Conservation (phyloP, 2,797 vertebrate genomes). For the Knipowitschia caucasica region DNA sequence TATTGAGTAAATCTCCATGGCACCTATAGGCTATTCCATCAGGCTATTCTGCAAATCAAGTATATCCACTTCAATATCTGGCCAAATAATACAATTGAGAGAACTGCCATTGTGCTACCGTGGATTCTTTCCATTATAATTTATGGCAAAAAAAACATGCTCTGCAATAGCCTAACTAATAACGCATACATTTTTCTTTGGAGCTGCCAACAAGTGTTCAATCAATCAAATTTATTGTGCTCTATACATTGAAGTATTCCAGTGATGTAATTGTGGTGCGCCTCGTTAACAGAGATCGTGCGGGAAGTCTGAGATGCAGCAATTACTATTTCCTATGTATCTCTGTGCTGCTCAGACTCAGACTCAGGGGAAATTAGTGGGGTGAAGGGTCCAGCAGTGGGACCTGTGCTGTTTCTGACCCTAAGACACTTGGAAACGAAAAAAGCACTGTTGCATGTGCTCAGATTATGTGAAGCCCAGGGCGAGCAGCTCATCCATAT, state of each 20-base stretch:
- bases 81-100: too few relatives aligned
- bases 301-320: slow-evolving; percentile 53
- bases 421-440: slow-evolving; percentile 46
- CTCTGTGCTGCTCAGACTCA: slow-evolving; percentile 12
- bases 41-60: too few relatives aligned
- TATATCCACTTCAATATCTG: too few relatives aligned
- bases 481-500: slow-evolving; percentile 61
- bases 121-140: too few relatives aligned
- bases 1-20: too few relatives aligned
- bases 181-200: slow-evolving; percentile 16
- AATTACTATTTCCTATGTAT: slow-evolving; percentile 60
- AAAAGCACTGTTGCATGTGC: slow-evolving; percentile 45
- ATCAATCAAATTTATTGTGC: slow-evolving; percentile 22
- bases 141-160: too few relatives aligned
- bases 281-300: slow-evolving; percentile 66
- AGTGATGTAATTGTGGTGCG: slow-evolving; percentile 57
- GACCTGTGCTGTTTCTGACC: slow-evolving; percentile 54
- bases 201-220: slow-evolving; percentile 30
- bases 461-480: slow-evolving; percentile 60
- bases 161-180: too few relatives aligned
- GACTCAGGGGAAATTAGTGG: slow-evolving; percentile 61
- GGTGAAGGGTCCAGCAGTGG: slow-evolving; percentile 58
- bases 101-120: too few relatives aligned
- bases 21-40: too few relatives aligned
- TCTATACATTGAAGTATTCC: slow-evolving; percentile 34